A percentile compares a stretch with the other conserved stretches of the same genome.
Conservation (phyloP, 2,797 vertebrate species). For the Choloepus didactylus region DNA sequence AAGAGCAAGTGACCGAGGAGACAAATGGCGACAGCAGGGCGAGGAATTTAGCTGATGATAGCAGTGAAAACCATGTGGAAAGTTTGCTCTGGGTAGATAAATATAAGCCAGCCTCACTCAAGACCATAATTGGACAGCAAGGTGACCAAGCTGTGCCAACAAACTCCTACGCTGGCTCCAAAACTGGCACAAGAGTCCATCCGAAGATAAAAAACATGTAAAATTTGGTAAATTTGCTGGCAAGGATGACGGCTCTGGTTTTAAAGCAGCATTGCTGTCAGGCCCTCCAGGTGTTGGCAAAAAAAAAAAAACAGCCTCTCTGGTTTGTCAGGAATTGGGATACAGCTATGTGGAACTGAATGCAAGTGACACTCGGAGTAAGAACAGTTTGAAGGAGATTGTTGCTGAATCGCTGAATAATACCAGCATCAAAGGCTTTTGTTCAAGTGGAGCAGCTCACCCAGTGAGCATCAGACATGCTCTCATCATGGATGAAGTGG, state of each 20-base stretch:
- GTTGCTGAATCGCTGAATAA: conserved; percentile 96
- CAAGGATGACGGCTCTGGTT: conserved; percentile 93
- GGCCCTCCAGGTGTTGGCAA: conserved; percentile 99
- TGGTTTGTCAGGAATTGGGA: conserved; percentile 97
- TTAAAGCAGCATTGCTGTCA: conserved; percentile 96
- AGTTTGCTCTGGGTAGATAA: conserved; percentile 97
- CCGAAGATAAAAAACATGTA: conserved; percentile 88
- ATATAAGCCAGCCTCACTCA: conserved; percentile 94
- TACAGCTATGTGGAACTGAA: conserved; percentile 98
- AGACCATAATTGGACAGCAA: conserved; percentile 96
- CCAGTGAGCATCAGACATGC: conserved; percentile 93
- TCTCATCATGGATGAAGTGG: conserved; percentile 99
- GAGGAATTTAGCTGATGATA: not conserved
- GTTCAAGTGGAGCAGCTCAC: conserved; percentile 90
- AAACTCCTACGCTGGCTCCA: conserved; percentile 96
- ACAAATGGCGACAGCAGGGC: not conserved
- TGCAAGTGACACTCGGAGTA: conserved; percentile 97
- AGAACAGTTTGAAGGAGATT: conserved; percentile 95
- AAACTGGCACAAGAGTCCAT: conserved; percentile 92
- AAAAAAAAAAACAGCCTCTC: conserved; percentile 93
- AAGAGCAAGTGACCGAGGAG: conserved; percentile 65
- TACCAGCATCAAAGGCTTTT: conserved; percentile 98
- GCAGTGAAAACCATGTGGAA: conserved; percentile 71
- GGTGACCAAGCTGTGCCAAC: conserved; percentile 98
- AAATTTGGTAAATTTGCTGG: conserved; percentile 91